Conservation (phyloP, 2,797 vertebrate genomes). For the Ceryle rudis region DNA sequence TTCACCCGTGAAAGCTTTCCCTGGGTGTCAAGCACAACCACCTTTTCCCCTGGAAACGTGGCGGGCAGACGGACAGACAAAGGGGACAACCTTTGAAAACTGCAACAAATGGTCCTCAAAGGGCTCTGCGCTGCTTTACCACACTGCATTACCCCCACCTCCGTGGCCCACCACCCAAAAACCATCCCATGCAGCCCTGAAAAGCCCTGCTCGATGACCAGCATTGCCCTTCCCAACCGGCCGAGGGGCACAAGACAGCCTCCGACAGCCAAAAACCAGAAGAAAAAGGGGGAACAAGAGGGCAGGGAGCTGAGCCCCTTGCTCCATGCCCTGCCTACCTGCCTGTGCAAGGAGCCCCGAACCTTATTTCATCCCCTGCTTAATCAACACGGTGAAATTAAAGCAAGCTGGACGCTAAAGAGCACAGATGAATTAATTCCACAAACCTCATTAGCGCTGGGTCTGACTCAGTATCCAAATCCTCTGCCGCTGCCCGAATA, state of each 20-base stretch:
- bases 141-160: neutral
- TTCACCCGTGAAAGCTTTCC: neutral
- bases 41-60: rapidly evolving
- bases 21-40: neutral
- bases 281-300: neutral
- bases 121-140: neutral
- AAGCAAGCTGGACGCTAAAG: neutral
- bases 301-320: neutral
- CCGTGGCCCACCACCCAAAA: neutral
- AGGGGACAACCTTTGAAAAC: too few species aligned
- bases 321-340: neutral
- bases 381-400: neutral
- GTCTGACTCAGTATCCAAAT: constrained; percentile 44
- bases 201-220: neutral
- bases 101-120: rapidly evolving
- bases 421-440: neutral
- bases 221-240: neutral
- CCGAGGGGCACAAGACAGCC: neutral
- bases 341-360: neutral
- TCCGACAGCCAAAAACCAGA: neutral
- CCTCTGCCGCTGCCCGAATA: constrained; percentile 26
- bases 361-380: neutral
- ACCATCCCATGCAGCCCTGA: neutral
- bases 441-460: constrained; percentile 71
- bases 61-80: rapidly evolving